phyloP scores from a whole-genome alignment of 2,113 vertebrate genomes.

The Trichomycterus rosablanca region DNA sequence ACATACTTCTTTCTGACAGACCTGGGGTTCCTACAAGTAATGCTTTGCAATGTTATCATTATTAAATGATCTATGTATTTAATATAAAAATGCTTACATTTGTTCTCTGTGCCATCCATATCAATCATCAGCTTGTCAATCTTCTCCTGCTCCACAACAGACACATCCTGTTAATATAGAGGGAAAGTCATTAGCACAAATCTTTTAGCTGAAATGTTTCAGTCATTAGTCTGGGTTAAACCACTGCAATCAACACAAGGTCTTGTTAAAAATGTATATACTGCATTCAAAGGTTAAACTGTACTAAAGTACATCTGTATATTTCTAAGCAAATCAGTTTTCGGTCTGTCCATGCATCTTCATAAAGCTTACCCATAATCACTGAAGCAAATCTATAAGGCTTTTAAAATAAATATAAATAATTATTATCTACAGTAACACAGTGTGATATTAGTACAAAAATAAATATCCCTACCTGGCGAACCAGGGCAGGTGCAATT shows the following conservation, averaged over 20 bases:
- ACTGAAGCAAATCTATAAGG: conserved; percentile 5
- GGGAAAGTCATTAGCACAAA: not conserved
- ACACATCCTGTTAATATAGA: conserved; percentile 72
- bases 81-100: conserved; percentile 86
- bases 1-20: too few species aligned
- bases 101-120: conserved; percentile 98
- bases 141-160: conserved; percentile 86
- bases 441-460: conserved; percentile 63
- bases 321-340: not conserved
- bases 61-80: too few species aligned
- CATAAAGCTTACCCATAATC: conserved; percentile 1
- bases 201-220: not conserved
- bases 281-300: conserved; percentile 32
- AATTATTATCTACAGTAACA: not conserved
- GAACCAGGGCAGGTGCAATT: conserved; percentile 96
- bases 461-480: conserved; percentile 89
- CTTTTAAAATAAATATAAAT: not conserved
- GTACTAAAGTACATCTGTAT: not conserved
- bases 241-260: conserved; percentile 25
- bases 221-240: conserved; percentile 12
- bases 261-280: conserved; percentile 32
- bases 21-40: too few species aligned
- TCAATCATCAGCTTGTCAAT: conserved; percentile 94
- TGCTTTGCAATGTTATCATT: too few species aligned
- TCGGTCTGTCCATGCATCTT: not conserved